Evolutionary conservation across 2,797 vertebrate genomes (phyloP).

Genomic region (Heteromormyrus szaboi): DNA sequence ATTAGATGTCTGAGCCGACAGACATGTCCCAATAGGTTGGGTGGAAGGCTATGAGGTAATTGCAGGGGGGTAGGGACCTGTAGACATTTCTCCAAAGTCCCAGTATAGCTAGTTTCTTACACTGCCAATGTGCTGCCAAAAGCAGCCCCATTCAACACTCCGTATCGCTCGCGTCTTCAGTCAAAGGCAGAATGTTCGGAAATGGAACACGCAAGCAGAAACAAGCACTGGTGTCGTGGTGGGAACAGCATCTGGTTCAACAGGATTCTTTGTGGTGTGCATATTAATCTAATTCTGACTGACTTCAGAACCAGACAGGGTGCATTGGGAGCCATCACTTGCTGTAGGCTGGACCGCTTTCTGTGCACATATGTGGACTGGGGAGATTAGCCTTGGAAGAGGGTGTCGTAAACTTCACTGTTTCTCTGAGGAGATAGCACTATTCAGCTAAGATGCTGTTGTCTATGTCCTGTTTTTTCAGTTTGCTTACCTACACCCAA

Average conservation of each 20-base stretch:
- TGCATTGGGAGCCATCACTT: background rate
- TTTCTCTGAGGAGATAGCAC: background rate
- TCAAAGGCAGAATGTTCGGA: background rate
- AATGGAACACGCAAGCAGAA: background rate
- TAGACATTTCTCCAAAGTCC: background rate
- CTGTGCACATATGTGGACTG: background rate
- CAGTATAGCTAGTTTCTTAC: background rate
- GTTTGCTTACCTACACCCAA: background rate
- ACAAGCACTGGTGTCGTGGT: background rate
- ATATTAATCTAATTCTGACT: background rate
- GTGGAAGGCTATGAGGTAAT: background rate
- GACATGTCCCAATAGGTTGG: conserved; percentile 18
- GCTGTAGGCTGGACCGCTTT: background rate
- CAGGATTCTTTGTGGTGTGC: background rate
- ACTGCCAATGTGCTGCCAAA: background rate
- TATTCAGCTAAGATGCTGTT: background rate
- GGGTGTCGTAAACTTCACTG: background rate
- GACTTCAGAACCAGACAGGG: background rate
- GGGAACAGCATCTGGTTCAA: background rate
- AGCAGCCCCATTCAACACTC: background rate
- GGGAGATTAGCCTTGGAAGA: background rate
- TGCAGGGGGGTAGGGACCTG: background rate
- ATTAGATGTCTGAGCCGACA: conserved; percentile 33
- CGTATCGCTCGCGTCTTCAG: background rate
- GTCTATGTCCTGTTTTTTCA: background rate